Conservation (phyloP, 2,113 vertebrate genomes). For the Egretta garzetta region DNA sequence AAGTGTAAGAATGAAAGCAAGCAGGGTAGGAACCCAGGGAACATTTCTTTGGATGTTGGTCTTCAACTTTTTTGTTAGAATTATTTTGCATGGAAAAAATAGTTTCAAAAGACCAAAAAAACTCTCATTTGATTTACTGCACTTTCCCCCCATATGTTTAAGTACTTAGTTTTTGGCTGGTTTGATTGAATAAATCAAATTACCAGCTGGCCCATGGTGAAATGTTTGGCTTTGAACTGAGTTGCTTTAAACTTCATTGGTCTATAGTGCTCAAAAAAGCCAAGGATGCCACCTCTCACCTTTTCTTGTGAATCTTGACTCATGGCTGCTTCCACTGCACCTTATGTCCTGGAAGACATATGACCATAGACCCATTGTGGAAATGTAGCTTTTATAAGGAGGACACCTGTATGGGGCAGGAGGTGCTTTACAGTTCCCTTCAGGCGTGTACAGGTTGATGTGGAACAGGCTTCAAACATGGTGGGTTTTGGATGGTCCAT, state of each 20-base stretch:
- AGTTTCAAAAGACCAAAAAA: background rate
- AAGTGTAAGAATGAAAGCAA: background rate
- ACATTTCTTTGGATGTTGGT: background rate
- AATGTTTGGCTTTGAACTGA: background rate
- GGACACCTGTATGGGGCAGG: background rate
- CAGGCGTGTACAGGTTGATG: fast-evolving
- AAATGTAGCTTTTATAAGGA: background rate
- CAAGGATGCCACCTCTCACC: background rate
- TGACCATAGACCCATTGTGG: background rate
- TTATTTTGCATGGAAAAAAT: background rate
- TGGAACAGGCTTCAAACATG: background rate
- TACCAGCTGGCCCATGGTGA: background rate
- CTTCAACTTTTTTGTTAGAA: background rate
- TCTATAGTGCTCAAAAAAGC: background rate
- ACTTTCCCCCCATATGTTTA: fast-evolving
- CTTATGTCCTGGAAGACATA: background rate
- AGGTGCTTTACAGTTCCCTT: background rate
- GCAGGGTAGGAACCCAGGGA: background rate
- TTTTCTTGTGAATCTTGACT: background rate
- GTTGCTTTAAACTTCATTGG: background rate
- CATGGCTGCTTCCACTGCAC: background rate
- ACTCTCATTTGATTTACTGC: background rate
- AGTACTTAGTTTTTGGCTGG: background rate
- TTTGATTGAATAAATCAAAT: background rate
- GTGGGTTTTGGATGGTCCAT: background rate